These are phyloP conservation scores for Stegophylla sp. DNA, from an alignment of 2,888 invertebrate species.

Conservation along the genomic window DNA sequence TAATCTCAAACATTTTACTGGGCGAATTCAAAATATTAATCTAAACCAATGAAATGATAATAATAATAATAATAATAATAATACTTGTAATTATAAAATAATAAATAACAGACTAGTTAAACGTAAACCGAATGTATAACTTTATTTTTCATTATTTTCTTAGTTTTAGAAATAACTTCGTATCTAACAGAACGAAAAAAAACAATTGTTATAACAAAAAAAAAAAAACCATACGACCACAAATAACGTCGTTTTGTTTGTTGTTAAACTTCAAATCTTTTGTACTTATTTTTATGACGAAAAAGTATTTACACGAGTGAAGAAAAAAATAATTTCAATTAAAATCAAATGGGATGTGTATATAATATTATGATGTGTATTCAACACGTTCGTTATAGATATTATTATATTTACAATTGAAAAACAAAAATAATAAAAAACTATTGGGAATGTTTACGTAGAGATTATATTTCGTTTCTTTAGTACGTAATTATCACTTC, in stretches of 20 bases:
- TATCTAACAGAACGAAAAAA: slow-evolving; percentile 34
- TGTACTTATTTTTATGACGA: slow-evolving; percentile 43
- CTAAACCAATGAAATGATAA: slow-evolving; percentile 39
- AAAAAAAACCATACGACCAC: slow-evolving; percentile 26
- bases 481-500: not conserved
- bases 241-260: not conserved
- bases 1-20: slow-evolving; percentile 34
- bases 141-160: slow-evolving; percentile 22
- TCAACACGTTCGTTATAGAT: not conserved
- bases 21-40: slow-evolving; percentile 14
- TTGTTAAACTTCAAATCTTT: slow-evolving; percentile 29
- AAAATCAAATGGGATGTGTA: not conserved
- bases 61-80: slow-evolving; percentile 42
- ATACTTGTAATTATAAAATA: slow-evolving; percentile 44
- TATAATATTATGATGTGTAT: slow-evolving; percentile 1
- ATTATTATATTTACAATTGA: slow-evolving; percentile 4
- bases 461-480: slow-evolving; percentile 10
- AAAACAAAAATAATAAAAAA: no score
- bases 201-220: slow-evolving; percentile 40
- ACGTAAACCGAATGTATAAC: slow-evolving; percentile 54
- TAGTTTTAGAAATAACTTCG: slow-evolving; percentile 27
- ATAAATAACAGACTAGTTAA: slow-evolving; percentile 59
- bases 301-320: slow-evolving; percentile 30
- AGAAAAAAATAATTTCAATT: not conserved
- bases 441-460: slow-evolving; percentile 38